Percentiles rank a stretch among this genome's conserved stretches.
These are phyloP conservation scores for Strix aluco DNA, from an alignment of 2,113 vertebrate genomes.

Conservation along the genomic window DNA sequence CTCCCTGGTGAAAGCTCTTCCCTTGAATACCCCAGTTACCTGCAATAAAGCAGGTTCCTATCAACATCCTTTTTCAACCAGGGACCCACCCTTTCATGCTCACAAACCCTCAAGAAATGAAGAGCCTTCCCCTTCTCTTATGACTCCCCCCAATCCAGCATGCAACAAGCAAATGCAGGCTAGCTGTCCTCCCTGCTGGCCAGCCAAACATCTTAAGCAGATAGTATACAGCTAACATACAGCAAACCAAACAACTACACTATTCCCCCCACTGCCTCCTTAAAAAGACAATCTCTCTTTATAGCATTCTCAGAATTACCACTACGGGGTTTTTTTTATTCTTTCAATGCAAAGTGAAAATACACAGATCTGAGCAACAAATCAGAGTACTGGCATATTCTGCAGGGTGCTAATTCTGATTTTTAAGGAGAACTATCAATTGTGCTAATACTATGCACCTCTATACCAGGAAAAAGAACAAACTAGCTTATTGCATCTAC, in stretches of 20 bases:
- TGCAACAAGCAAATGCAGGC: not conserved
- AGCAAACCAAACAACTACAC: not conserved
- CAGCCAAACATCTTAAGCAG: not conserved
- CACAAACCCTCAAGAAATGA: not conserved
- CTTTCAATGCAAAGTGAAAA: not conserved
- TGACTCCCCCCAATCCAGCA: not conserved
- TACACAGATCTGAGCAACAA: not conserved
- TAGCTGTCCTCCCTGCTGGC: too few species aligned
- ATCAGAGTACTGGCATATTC: not conserved
- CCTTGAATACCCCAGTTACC: not conserved
- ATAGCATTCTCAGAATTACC: not conserved
- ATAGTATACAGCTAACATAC: not conserved
- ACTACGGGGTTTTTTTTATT: not conserved
- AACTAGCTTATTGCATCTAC: not conserved
- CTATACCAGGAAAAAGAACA: not conserved
- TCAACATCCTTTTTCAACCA: not conserved
- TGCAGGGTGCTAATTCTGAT: not conserved
- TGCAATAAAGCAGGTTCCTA: not conserved
- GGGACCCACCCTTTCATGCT: not conserved
- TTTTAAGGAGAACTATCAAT: not conserved
- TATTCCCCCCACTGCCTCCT: not conserved
- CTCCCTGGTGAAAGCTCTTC: not conserved
- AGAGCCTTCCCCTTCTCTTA: not conserved
- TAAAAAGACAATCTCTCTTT: not conserved
- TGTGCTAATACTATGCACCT: not conserved